Base-by-base conservation (phyloP, 2,113 vertebrate species). In the Osmerus mordax region DNA sequence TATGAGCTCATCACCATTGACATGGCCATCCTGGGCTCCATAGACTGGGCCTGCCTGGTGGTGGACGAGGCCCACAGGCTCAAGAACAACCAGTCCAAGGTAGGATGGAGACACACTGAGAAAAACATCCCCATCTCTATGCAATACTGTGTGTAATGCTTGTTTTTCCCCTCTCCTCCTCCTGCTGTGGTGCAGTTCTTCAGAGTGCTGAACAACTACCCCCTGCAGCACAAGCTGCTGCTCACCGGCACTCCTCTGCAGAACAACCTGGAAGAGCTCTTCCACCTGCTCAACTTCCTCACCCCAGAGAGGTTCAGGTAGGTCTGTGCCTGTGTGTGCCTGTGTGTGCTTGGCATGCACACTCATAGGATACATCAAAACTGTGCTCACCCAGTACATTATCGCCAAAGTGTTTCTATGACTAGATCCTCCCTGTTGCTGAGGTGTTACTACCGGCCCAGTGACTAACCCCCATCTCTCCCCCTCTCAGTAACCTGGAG, bases 31-130 rank as follows among this genome's bases (percentile, higher is more conserved):
- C 86, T 98, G 63, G 97, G 97, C 64, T 99, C 97, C 74, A 98
- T 99, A 36, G 95, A 99, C 81, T 98, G 97, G 97, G 97, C 97
- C 72, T 97, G 96, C 76, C 94, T 99, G 73, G 95, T 99, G 18
- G 97, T 99, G 84, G 97, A 99, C 28, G 97, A 99, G 89, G 97
- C 97, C 66, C 97, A 99, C 89, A 89, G 97, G 21, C 93, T 99
- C 69, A 99, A 99, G 84, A 99, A 99, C 90, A 99, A 99, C 83
- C 97, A 98, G 83, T 98, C 96, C 8, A 99, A 99, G 94, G 97
- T 98, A 84, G 71, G 72, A 28, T 18, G 41, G 41, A 47, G 0
- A 4, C 62, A 63, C 19, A 63, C 47, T 47, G 25, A 71, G 32
- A 15, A 6, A 19, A 21, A 59, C 6, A 59, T 9, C 8, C 41